Evolutionary conservation across 2,797 vertebrate genomes (phyloP).

Genomic region (Monodelphis domestica): DNA sequence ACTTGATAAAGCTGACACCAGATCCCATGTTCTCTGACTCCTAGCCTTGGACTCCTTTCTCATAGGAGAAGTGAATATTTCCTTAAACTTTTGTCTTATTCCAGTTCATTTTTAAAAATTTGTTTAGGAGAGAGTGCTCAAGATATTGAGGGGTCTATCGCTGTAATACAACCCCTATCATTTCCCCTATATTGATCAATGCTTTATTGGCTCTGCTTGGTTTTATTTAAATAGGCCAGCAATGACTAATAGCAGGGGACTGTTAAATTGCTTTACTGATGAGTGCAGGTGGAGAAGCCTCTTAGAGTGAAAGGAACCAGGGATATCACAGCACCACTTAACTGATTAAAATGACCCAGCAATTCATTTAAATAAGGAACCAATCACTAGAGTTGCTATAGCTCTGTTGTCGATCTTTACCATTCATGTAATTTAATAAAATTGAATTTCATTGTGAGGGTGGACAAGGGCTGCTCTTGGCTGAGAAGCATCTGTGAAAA

Average conservation of each 20-base stretch:
- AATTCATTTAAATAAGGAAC: conserved; percentile 86
- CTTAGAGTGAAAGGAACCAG: conserved; percentile 77
- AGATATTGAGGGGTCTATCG: conserved; percentile 8
- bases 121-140: neutral
- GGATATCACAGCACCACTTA: conserved; percentile 70
- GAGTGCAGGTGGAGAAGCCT: conserved; percentile 81
- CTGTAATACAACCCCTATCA: conserved; percentile 28
- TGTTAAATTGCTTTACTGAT: conserved; percentile 80
- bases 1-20: neutral
- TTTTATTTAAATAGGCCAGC: conserved; percentile 84
- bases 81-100: neutral
- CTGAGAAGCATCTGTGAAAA: conserved; percentile 51
- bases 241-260: conserved; percentile 77
- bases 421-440: conserved; percentile 75
- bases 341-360: conserved; percentile 87
- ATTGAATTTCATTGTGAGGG: conserved; percentile 73
- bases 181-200: conserved; percentile 51
- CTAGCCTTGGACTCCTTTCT: neutral
- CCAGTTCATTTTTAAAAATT: conserved; percentile 3
- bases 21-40: neutral
- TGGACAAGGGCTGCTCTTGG: conserved; percentile 36
- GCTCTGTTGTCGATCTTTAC: conserved; percentile 70
- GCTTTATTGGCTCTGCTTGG: conserved; percentile 81
- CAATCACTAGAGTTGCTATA: conserved; percentile 79
- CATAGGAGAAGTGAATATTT: neutral